phyloP scores from a whole-genome alignment of 2,113 vertebrate genomes.

The Leiothrix lutea region DNA sequence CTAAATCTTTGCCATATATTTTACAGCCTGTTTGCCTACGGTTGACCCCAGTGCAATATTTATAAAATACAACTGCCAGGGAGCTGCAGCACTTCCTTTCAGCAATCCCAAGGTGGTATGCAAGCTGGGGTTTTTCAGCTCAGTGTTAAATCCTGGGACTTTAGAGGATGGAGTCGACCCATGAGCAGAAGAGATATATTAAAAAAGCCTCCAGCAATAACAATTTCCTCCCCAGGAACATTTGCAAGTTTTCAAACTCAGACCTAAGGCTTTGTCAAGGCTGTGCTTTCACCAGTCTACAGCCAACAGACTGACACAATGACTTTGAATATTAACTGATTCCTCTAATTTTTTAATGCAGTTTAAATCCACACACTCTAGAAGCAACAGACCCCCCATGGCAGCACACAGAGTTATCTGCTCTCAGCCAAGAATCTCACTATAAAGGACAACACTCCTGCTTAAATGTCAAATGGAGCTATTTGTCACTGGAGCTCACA shows the following conservation, averaged over 20 bases:
- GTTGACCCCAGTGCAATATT: background rate
- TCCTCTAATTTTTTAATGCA: background rate
- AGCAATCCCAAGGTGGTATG: background rate
- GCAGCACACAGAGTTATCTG: background rate
- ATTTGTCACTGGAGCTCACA: background rate
- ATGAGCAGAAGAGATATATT: background rate
- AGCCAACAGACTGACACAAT: background rate
- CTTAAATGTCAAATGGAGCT: background rate
- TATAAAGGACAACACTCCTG: background rate
- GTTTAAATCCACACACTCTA: background rate
- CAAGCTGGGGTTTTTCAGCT: background rate
- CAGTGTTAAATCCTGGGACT: background rate
- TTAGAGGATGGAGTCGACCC: background rate
- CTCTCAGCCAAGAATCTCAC: background rate
- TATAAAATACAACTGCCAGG: background rate
- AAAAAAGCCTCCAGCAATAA: background rate
- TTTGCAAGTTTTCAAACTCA: background rate
- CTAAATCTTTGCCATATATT: constrained; percentile 17
- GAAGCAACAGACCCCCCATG: background rate
- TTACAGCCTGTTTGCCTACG: background rate
- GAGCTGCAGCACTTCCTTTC: background rate
- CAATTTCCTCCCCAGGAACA: background rate
- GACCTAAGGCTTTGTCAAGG: background rate
- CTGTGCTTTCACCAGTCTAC: background rate
- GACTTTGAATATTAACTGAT: background rate